Conservation (phyloP, 2,888 invertebrate genomes). For the Melolontha melolontha region DNA sequence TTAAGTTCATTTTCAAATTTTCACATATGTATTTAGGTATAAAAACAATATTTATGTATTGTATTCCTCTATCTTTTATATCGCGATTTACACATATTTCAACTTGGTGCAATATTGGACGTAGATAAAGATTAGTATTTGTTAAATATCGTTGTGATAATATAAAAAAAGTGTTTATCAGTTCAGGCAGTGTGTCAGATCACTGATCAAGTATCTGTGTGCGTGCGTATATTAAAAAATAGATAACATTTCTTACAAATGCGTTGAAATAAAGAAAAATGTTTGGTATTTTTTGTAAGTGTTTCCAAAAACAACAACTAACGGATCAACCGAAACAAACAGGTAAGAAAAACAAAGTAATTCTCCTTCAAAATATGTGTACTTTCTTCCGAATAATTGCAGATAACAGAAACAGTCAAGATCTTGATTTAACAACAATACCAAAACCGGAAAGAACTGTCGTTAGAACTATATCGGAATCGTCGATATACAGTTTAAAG, state of each 20-base stretch:
- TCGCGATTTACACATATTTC: too few species aligned
- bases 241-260: not conserved
- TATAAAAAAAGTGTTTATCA: conserved; percentile 31
- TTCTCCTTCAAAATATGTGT: not conserved
- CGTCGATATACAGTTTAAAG: conserved; percentile 47
- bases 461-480: conserved; percentile 42
- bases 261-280: conserved; percentile 26
- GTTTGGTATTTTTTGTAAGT: conserved; percentile 40
- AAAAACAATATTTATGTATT: too few species aligned
- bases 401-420: not conserved
- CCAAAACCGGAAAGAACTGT: conserved; percentile 4
- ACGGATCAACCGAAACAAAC: conserved; percentile 4
- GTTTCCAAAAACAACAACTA: conserved; percentile 32
- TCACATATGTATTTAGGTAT: too few species aligned
- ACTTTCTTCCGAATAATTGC: not conserved
- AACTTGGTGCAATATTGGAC: not conserved
- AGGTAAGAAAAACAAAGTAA: conserved; percentile 11
- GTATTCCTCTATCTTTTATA: too few species aligned
- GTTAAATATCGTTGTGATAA: conserved; percentile 13
- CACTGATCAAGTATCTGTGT: conserved; percentile 29
- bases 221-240: not conserved
- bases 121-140: conserved; percentile 16
- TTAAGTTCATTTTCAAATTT: too few species aligned
- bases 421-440: conserved; percentile 13
- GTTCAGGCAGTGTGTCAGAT: conserved; percentile 18